Percentiles rank a stretch among this genome's conserved stretches.
phyloP scores from a whole-genome alignment of 2,113 vertebrate species.

The Lepisosteus osseus region DNA sequence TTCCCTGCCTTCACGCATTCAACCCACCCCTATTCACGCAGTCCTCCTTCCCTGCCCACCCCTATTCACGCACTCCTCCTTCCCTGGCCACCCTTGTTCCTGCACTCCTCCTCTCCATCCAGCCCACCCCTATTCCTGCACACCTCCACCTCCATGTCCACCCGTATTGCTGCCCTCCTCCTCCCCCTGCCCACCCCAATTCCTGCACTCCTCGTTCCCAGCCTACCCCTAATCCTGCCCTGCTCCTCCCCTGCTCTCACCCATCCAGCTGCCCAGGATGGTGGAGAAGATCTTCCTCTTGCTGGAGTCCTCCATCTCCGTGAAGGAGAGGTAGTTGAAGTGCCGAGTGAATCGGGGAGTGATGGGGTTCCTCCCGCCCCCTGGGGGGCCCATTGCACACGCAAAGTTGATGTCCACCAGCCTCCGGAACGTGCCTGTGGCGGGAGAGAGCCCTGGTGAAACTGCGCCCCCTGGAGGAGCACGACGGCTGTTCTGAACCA shows the following conservation, averaged over 20 bases:
- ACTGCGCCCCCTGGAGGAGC: too few species aligned
- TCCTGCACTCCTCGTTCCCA: neutral
- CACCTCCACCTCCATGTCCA: too few species aligned
- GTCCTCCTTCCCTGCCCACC: neutral
- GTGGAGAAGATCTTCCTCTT: conserved; percentile 83
- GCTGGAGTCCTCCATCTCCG: conserved; percentile 81
- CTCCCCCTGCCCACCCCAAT: neutral
- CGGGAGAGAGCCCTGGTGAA: neutral
- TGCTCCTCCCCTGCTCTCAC: conserved; percentile 55
- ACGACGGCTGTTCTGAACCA: too few species aligned
- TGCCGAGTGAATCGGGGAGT: conserved; percentile 80
- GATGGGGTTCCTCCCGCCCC: conserved; percentile 80
- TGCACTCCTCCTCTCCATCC: too few species aligned
- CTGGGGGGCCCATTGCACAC: conserved; percentile 87
- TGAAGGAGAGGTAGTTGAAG: conserved; percentile 85
- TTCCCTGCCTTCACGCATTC: neutral
- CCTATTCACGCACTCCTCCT: neutral
- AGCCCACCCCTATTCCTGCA: too few species aligned
- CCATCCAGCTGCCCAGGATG: conserved; percentile 83
- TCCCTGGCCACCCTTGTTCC: too few species aligned
- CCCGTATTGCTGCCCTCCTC: neutral
- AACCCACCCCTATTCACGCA: neutral
- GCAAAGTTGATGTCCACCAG: conserved; percentile 87
- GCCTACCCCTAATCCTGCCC: too few species aligned
- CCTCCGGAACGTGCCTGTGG: conserved; percentile 75